These are phyloP conservation scores for Nycteola revayana DNA, from an alignment of 2,888 invertebrate species.

Conservation along the genomic window DNA sequence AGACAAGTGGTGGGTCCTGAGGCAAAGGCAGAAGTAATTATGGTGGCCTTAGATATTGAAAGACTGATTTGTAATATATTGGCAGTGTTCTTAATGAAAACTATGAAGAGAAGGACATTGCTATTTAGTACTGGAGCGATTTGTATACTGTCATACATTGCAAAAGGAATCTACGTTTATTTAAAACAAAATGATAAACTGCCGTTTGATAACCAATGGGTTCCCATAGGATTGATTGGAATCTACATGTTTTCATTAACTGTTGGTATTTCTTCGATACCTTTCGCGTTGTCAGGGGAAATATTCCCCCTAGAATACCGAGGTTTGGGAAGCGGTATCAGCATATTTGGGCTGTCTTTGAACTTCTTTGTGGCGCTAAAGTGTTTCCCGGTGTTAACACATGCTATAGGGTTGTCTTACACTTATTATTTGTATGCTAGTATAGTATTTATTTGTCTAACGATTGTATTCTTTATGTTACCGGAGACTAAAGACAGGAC, in stretches of 20 bases:
- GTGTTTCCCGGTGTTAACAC: slow-evolving; percentile 82
- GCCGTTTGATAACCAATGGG: slow-evolving; percentile 64
- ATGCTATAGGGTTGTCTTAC: slow-evolving; percentile 73
- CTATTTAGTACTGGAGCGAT: slow-evolving; percentile 82
- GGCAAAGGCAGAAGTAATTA: slow-evolving; percentile 83
- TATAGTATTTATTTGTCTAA: slow-evolving; percentile 73
- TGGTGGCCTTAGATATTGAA: slow-evolving; percentile 84
- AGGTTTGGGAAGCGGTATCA: slow-evolving; percentile 85
- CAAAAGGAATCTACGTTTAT: slow-evolving; percentile 72
- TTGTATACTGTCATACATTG: slow-evolving; percentile 81
- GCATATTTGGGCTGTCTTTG: slow-evolving; percentile 83
- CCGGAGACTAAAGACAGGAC: slow-evolving; percentile 87
- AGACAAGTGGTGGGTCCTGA: slow-evolving; percentile 80
- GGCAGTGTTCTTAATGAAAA: slow-evolving; percentile 83
- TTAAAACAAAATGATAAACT: slow-evolving; percentile 49
- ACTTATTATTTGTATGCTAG: slow-evolving; percentile 84
- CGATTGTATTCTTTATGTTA: slow-evolving; percentile 79
- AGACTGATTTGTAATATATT: slow-evolving; percentile 83
- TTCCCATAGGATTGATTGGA: slow-evolving; percentile 74
- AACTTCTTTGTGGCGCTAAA: slow-evolving; percentile 86
- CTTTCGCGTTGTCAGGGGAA: slow-evolving; percentile 88
- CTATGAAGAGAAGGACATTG: slow-evolving; percentile 82
- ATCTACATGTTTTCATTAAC: slow-evolving; percentile 82
- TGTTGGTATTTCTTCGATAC: slow-evolving; percentile 84
- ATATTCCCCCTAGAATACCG: slow-evolving; percentile 84